Conservation (phyloP, 1,140 invertebrate species). For the Drosophila nebulosa region DNA sequence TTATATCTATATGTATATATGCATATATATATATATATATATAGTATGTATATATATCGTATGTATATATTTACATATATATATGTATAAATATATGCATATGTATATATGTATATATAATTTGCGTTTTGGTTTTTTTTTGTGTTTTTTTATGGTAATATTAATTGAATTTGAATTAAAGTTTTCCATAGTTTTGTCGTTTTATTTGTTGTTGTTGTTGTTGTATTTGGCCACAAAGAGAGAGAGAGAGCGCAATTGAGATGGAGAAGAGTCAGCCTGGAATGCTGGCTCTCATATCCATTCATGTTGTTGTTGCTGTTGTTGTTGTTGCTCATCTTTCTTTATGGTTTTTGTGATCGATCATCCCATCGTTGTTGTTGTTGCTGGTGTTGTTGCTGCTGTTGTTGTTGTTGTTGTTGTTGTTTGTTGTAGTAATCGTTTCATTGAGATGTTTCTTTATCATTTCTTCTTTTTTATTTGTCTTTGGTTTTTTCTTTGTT, state of each 20-base stretch:
- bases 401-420: constrained; percentile 19
- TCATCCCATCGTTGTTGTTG: constrained; percentile 14
- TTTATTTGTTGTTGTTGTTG: constrained; percentile 13
- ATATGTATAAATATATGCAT: neutral
- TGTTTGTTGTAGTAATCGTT: constrained; percentile 20
- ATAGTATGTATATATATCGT: neutral
- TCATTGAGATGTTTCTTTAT: constrained; percentile 36
- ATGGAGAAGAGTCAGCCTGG: neutral
- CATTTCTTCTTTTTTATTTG: neutral
- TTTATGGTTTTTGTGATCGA: neutral
- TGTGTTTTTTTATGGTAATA: constrained; percentile 56
- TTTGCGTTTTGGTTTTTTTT: no score
- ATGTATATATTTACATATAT: neutral
- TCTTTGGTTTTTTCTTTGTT: no score
- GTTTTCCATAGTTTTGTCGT: constrained; percentile 62
- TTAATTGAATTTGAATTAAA: constrained; percentile 67
- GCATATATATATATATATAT: neutral
- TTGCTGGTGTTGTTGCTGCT: constrained; percentile 15
- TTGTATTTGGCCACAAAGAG: neutral
- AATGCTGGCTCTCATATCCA: neutral
- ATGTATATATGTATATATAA: constrained; percentile 27
- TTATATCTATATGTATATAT: neutral
- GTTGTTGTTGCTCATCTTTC: neutral
- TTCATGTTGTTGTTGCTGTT: neutral
- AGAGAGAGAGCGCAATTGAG: neutral